Conservation (phyloP, 2,113 vertebrate species). For the Lanius ludovicianus region DNA sequence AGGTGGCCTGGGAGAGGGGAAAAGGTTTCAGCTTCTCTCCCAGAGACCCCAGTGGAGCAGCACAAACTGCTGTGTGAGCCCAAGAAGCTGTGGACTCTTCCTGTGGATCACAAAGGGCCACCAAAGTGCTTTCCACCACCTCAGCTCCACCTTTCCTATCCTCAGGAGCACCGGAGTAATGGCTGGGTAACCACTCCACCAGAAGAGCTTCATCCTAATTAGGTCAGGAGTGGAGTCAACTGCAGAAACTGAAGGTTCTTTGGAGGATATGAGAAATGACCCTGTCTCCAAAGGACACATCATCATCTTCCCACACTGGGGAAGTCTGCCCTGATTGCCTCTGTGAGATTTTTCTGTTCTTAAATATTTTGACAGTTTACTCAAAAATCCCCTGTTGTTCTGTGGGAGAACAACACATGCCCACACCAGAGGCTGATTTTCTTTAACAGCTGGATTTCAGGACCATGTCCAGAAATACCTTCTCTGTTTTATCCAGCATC, state of each 20-base stretch:
- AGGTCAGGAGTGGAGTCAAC: neutral
- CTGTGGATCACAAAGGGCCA: neutral
- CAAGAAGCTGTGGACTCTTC: neutral
- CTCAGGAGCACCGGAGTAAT: neutral
- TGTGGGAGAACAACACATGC: neutral
- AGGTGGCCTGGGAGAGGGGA: neutral
- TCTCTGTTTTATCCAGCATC: neutral
- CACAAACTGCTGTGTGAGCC: neutral
- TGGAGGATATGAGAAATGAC: neutral
- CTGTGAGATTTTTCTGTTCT: neutral
- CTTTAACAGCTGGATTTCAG: neutral
- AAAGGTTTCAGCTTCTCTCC: neutral
- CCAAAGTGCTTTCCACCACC: neutral
- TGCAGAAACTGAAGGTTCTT: slow-evolving; percentile 31
- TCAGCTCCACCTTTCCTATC: neutral
- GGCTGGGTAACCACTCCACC: neutral
- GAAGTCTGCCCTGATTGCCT: neutral
- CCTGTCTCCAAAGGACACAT: neutral
- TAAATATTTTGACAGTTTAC: neutral
- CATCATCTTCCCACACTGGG: no score
- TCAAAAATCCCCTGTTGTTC: neutral
- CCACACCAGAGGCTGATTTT: neutral
- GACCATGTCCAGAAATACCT: neutral
- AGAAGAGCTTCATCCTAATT: slow-evolving; percentile 16
- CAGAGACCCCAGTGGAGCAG: neutral